phyloP scores from a whole-genome alignment of 1,140 invertebrate species.

The Neodiprion fabricii region DNA sequence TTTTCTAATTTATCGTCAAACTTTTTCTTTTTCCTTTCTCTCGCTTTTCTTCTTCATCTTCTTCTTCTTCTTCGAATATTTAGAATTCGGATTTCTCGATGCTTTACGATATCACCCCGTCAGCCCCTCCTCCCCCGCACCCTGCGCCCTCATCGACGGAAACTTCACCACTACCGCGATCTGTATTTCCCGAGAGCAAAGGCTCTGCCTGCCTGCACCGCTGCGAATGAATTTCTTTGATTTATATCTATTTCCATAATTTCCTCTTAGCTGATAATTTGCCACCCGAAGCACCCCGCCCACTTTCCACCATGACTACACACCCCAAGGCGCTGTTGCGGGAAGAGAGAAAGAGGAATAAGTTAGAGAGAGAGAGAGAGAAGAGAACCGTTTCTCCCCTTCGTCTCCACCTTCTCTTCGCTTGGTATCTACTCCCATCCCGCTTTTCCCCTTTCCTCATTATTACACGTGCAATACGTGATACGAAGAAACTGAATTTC shows the following conservation, averaged over 20 bases:
- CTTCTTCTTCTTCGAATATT: background rate
- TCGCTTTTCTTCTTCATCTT: background rate
- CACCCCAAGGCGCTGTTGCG: slow-evolving; percentile 36
- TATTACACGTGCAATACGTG: too few relatives aligned
- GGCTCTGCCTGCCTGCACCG: background rate
- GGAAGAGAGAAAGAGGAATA: slow-evolving; percentile 24
- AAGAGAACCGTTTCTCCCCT: too few relatives aligned
- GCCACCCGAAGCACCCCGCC: background rate
- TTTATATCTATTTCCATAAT: slow-evolving; percentile 59
- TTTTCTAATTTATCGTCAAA: slow-evolving; percentile 1
- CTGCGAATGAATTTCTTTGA: slow-evolving; percentile 32
- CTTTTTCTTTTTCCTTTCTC: slow-evolving; percentile 1
- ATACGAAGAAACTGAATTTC: too few relatives aligned
- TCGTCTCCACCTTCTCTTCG: too few relatives aligned
- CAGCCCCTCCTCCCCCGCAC: slow-evolving; percentile 1
- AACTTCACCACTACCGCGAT: slow-evolving; percentile 5
- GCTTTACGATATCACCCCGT: slow-evolving; percentile 36
- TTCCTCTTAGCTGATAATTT: slow-evolving; percentile 45
- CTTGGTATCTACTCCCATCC: too few relatives aligned
- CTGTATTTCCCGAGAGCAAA: background rate
- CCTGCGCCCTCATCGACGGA: slow-evolving; percentile 31
- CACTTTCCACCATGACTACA: slow-evolving; percentile 23
- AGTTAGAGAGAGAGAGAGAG: too few relatives aligned
- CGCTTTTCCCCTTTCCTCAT: too few relatives aligned
- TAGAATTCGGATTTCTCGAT: too few relatives aligned